Percentiles rank a stretch among this genome's conserved stretches.
phyloP scores from a whole-genome alignment of 2,888 invertebrate genomes.

The Marasmarcha lunaedactyla region DNA sequence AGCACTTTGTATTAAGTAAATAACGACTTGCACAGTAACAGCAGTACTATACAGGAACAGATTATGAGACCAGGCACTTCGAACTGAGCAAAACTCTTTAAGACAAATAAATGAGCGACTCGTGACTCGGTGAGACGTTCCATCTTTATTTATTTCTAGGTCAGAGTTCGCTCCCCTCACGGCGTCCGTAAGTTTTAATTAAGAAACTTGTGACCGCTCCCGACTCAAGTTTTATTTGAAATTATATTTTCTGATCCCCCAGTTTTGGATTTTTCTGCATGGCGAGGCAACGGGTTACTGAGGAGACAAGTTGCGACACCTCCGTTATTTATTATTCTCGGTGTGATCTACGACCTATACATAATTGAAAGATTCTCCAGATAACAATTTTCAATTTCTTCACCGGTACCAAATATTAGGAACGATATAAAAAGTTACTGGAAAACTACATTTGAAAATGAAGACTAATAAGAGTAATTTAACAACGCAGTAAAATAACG shows the following conservation, averaged over 20 bases:
- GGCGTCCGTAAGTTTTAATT: constrained; percentile 69
- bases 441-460: no score
- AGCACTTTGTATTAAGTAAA: no score
- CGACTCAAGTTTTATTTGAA: constrained; percentile 64
- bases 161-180: constrained; percentile 51
- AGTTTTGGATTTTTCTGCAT: constrained; percentile 45
- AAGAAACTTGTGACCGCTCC: constrained; percentile 69
- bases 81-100: constrained; percentile 53
- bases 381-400: constrained; percentile 17
- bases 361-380: constrained; percentile 42
- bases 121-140: constrained; percentile 45
- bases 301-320: constrained; percentile 48
- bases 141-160: constrained; percentile 66
- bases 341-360: constrained; percentile 23
- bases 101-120: constrained; percentile 64
- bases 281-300: constrained; percentile 48
- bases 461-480: no score
- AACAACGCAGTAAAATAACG: no score
- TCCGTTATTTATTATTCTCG: constrained; percentile 52
- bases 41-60: constrained; percentile 19
- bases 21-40: constrained; percentile 10
- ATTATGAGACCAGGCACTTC: constrained; percentile 52
- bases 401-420: neutral
- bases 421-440: no score
- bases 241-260: constrained; percentile 63